Evolutionary conservation across 1,140 invertebrate genomes (phyloP), one percentile per base, ranked within the genome.

Genomic region (Maconellicoccus hirsutus): DNA sequence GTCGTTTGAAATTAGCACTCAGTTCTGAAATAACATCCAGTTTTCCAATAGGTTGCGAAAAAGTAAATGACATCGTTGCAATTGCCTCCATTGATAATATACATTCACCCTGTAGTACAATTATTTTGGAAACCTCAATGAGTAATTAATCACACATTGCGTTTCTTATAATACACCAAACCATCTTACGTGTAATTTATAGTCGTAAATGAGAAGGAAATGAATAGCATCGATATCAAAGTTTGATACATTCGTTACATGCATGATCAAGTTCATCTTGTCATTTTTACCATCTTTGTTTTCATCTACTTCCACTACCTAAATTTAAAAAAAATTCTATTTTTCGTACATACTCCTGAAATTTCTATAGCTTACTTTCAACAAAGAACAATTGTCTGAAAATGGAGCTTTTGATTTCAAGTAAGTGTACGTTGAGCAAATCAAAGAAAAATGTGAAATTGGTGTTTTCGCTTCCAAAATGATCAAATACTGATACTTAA

Each of bases 241-340:
- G 71, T 79, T 79, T 75, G 81, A 80, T 42, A 79, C 74, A 19
- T 78, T 75, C 25, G 78, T 76, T 73, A 86, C 73, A 70, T 81
- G 76, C 59, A 87, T 74, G 70, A 81, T 80, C 52, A 88, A 80
- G 70, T 82, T 74, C 21, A 89, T 75, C 71, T 79, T 77, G 77
- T 89, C 86, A 74, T 80, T 79, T 76, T 81, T 83, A 1, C 81
- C 82, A 82, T 89, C 85, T 59, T 78, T 75, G 78, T 87, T 85
- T 8, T 76, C 74, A 77, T 88, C 86, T 72, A 82, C 78, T 81
- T 88, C 86, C 75, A 82, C 75, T 42, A 85, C 81, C 87, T 88
- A 74, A 59, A 79, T n/a, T n/a, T n/a, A n/a, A 38, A 38, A 38
- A 38, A 38, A 38, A 38, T 38, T 14, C 33, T 14, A 38, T 38